Conservation (phyloP, 2,888 invertebrate genomes). For the Cheilosia soror region DNA sequence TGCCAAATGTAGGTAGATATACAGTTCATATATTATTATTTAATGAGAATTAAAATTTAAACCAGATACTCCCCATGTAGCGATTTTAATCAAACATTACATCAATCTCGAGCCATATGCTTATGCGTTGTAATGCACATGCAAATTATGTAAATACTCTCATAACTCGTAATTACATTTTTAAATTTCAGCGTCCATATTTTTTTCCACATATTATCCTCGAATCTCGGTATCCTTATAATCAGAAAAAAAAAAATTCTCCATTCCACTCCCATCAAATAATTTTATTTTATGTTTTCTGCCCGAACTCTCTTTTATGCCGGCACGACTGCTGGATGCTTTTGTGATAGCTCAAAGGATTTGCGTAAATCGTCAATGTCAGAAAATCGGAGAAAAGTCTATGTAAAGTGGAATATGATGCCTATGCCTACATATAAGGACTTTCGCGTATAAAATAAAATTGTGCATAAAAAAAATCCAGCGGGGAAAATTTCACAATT, state of each 20-base stretch:
- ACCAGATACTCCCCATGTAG: too few species aligned
- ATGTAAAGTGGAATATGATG: background rate
- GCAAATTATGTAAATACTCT: conserved; percentile 34
- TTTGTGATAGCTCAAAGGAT: conserved; percentile 44
- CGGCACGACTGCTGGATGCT: conserved; percentile 2
- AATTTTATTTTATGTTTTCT: conserved; percentile 9
- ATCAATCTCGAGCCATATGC: background rate
- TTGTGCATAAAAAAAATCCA: background rate
- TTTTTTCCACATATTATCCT: background rate
- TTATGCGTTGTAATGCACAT: conserved; percentile 39
- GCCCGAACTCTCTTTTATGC: conserved; percentile 1
- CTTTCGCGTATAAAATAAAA: background rate
- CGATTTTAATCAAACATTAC: too few species aligned
- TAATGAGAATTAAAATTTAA: too few species aligned
- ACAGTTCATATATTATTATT: too few species aligned
- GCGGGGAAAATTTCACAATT: conserved; percentile 23
- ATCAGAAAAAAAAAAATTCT: conserved; percentile 1
- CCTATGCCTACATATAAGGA: background rate
- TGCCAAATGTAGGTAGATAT: too few species aligned
- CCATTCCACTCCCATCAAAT: background rate
- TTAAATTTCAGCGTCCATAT: conserved; percentile 11
- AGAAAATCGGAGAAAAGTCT: conserved; percentile 17
- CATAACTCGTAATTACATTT: conserved; percentile 56
- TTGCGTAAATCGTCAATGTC: conserved; percentile 38
- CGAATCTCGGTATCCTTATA: background rate